A percentile compares a stretch with the other conserved stretches of the same genome.
phyloP scores from a whole-genome alignment of 2,888 invertebrate genomes.

The Rapana venosa region DNA sequence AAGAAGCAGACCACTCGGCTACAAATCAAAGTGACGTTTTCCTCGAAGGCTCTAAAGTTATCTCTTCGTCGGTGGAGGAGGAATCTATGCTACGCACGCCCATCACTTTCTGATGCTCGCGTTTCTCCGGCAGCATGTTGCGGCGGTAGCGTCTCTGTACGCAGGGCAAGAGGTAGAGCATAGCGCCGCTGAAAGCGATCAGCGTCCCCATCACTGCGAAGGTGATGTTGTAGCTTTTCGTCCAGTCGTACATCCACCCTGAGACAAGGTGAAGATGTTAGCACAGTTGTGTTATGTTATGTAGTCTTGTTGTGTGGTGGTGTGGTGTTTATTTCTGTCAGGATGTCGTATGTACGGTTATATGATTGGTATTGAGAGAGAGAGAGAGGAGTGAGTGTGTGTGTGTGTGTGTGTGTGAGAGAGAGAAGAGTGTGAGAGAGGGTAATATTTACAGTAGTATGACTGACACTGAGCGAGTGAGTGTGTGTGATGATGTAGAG shows the following conservation, averaged over 20 bases:
- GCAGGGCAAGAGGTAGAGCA: slow-evolving; percentile 85
- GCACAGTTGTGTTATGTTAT: too few relatives aligned
- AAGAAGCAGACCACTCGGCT: neutral
- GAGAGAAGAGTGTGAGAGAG: too few relatives aligned
- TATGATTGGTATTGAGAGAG: too few relatives aligned
- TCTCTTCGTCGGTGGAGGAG: neutral
- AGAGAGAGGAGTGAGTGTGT: too few relatives aligned
- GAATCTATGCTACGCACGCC: slow-evolving; percentile 34
- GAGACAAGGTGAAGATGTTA: slow-evolving; percentile 62
- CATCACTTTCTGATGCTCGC: slow-evolving; percentile 41
- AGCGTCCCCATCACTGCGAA: slow-evolving; percentile 92
- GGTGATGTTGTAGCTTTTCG: slow-evolving; percentile 89
- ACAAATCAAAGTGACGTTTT: slow-evolving; percentile 22
- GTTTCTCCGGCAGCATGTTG: neutral
- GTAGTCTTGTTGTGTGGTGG: too few relatives aligned
- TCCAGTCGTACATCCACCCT: slow-evolving; percentile 91
- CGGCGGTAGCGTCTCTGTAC: slow-evolving; percentile 52
- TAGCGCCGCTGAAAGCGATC: slow-evolving; percentile 91
- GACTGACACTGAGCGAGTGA: too few relatives aligned
- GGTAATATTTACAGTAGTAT: too few relatives aligned
- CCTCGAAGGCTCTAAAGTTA: neutral
- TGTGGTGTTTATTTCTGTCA: too few relatives aligned
- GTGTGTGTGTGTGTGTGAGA: too few relatives aligned
- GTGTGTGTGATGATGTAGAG: too few relatives aligned
- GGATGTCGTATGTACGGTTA: too few relatives aligned